Evolutionary conservation across 1,140 invertebrate species (phyloP), one percentile per base, ranked within the genome.

Genomic region (Drosophila kanapiae): DNA sequence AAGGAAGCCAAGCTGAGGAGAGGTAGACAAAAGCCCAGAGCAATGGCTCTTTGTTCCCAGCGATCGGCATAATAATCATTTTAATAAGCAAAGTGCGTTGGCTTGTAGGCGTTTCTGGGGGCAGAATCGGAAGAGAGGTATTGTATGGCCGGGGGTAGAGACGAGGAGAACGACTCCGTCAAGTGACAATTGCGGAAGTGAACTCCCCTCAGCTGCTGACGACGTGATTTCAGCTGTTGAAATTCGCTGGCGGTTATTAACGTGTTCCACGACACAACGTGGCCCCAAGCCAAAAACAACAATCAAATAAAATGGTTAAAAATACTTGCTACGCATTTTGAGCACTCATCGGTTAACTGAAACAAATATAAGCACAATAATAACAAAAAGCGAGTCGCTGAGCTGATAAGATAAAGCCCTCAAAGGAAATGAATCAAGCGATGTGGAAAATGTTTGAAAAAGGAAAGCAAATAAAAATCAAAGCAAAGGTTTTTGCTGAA

Each of bases 221-320:
- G 81, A 88, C 80, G 84, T 88, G 84, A 80, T 88, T 88, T 80
- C 56, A 79, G 65, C 63, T 70, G 65, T 79, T 82, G 51, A 87
- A 48, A 82, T 78, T 59, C 38, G 47, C 27, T 35, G 47, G 49
- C 58, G 56, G 40, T 60, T 85, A 86, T 82, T 88, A 87, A 84
- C 84, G 86, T 88, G 83, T 88, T 84, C 47, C 58, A 47, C 49
- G 58, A 71, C 63, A 88, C 63, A 88, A 87, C 84, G 80, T 88
- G 84, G 84, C 83, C 83, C 76, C 87, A 80, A 74, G 67, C 76
- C 82, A 72, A 65, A 18, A 63, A 77, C 80, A 56, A 78, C 58
- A 42, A 37, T 8, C n/a, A 37, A 47, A 65, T 59, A 51, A 59
- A 42, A 59, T 70, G n/a, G 59, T 75, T 86, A 82, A 86, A 85